phyloP scores from a whole-genome alignment of 2,113 vertebrate genomes.

The Nesospiza acunhae region DNA sequence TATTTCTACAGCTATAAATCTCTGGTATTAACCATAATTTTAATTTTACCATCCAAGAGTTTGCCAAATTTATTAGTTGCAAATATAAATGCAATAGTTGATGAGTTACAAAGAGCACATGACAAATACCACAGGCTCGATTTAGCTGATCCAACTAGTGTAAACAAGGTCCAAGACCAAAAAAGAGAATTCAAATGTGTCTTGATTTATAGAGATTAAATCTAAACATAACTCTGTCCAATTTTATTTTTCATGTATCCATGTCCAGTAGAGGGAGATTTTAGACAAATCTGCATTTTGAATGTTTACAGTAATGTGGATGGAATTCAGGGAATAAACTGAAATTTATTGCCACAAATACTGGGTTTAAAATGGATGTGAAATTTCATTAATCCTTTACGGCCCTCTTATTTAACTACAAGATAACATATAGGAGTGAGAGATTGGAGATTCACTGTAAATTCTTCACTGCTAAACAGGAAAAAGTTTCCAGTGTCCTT shows the following conservation, averaged over 20 bases:
- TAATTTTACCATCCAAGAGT: not conserved
- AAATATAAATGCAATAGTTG: not conserved
- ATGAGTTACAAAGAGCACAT: not conserved
- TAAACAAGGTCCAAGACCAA: not conserved
- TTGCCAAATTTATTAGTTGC: not conserved
- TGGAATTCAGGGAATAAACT: not conserved
- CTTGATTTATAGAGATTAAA: not conserved
- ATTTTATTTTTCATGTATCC: not conserved
- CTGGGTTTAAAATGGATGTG: not conserved
- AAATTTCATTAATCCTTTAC: not conserved
- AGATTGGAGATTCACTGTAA: not conserved
- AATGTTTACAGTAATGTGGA: not conserved
- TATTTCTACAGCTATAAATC: not conserved
- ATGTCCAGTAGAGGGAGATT: not conserved
- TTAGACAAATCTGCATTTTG: not conserved
- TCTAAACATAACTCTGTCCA: not conserved
- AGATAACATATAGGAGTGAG: not conserved
- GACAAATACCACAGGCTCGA: not conserved
- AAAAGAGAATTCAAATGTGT: not conserved
- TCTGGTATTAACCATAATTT: not conserved
- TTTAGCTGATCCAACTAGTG: not conserved
- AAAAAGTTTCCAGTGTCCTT: not conserved
- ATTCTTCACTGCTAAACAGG: not conserved
- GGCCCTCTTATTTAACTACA: not conserved
- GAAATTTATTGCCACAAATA: not conserved